phyloP scores from a whole-genome alignment of 2,888 invertebrate species.

The Drosophila mercatorum region DNA sequence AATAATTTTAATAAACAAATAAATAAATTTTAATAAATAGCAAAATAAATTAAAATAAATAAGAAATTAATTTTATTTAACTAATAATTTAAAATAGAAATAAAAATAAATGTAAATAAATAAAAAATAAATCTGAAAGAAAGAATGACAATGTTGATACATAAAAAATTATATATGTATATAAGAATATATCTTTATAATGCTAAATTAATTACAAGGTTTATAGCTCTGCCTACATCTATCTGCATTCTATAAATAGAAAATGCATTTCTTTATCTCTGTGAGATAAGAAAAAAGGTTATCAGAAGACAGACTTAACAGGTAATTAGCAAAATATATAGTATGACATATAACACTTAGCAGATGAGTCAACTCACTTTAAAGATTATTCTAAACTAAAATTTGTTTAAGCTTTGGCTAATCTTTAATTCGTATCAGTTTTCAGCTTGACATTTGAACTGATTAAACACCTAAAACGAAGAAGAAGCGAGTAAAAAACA shows the following conservation, averaged over 20 bases:
- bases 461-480: neutral
- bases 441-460: constrained; percentile 58
- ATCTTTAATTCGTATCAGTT: constrained; percentile 1
- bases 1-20: neutral
- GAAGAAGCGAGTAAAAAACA: constrained; percentile 12
- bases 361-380: neutral
- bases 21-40: no score
- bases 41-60: no score
- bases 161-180: no score
- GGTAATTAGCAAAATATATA: neutral
- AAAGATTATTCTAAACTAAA: neutral
- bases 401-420: neutral
- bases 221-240: neutral
- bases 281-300: neutral
- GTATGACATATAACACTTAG: neutral
- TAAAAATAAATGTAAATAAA: neutral
- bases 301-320: neutral
- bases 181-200: no score
- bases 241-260: neutral
- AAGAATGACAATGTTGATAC: no score
- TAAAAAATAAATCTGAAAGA: no score
- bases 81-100: no score
- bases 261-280: constrained; percentile 1
- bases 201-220: neutral
- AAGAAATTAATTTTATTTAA: no score